Base-by-base conservation (phyloP, 2,888 invertebrate species). In the Perizoma affinitatum region DNA sequence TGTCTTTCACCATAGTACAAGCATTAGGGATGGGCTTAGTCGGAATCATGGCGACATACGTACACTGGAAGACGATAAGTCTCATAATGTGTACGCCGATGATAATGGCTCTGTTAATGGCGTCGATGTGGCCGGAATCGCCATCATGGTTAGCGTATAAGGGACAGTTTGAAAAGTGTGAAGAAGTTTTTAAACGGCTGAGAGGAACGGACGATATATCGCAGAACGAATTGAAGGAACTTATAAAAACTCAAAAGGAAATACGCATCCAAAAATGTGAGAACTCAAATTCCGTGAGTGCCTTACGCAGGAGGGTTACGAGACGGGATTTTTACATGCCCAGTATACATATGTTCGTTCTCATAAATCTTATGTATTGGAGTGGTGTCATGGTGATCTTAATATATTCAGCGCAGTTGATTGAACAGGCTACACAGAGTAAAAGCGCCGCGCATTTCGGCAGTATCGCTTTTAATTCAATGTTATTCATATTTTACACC, bases 131-230 rank as follows among this genome's bases (percentile, higher is more conserved):
- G 65, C 67, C 69, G 9, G 65, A 69, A 35, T 67, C 69, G 4
- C 69, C 69, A 6, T 43, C 41, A 6, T 69, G 67, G 67, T 49
- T 69, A 4, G 69, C 69, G 9, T 66, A 41, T 22, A 69, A 53
- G 56, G 65, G 61, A 4, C 33, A 65, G 42, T 62, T 54, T 9
- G 55, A 59, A 6, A 48, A 58, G 45, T 63, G 65, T 51, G 61
- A 60, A 42, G 22, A 46, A 10, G 51, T 58, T 4, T 69, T 69
- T n/a, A 22, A n/a, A 42, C 66, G 62, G 63, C 22, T 69, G 5
- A 58, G 69, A 54, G 69, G 69, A 11, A 54, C 51, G 1, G 48
- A 52, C 35, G 51, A 47, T 6, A 34, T 44, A 9, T 43, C 67
- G 0, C 11, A 50, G 6, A 63, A 40, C 22, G 69, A 69, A 51